Evolutionary conservation across 92 coral and sea anemone genomes (phyloP).

Genomic region (Zoanthus gigantus): DNA sequence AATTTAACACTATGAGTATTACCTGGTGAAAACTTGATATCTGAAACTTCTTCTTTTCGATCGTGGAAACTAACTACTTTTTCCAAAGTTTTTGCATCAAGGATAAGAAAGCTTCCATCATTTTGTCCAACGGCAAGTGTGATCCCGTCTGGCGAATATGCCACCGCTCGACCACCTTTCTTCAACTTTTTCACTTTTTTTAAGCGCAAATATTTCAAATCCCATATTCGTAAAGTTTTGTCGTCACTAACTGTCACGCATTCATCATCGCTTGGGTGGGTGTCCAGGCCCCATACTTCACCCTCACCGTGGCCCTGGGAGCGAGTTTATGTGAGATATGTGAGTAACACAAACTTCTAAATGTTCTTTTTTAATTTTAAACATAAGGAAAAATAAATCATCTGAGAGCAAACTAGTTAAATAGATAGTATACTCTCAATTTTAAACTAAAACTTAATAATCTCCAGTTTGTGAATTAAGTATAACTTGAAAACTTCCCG

Average conservation of each 20-base stretch:
- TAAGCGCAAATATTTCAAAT: conserved; percentile 85
- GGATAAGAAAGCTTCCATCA: conserved; percentile 90
- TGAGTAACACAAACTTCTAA: too few species aligned
- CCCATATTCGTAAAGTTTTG: conserved; percentile 97
- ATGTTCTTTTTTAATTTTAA: too few species aligned
- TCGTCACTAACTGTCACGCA: conserved; percentile 98
- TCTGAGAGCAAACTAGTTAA: too few species aligned
- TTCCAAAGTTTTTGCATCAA: conserved; percentile 85
- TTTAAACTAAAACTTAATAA: too few species aligned
- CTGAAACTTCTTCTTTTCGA: conserved; percentile 94
- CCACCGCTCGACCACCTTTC: conserved; percentile 94
- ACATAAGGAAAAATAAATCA: too few species aligned
- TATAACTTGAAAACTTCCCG: too few species aligned
- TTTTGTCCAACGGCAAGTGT: conserved; percentile 97
- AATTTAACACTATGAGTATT: background rate
- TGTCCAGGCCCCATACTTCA: conserved; percentile 99
- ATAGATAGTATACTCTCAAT: too few species aligned
- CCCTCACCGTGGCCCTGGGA: conserved; percentile 97
- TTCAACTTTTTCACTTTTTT: conserved; percentile 92
- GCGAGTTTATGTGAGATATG: background rate
- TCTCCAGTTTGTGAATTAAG: too few species aligned
- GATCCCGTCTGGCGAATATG: conserved; percentile 93
- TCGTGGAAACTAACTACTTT: conserved; percentile 91
- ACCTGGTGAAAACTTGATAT: conserved; percentile 98
- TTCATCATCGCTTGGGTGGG: conserved; percentile 92